A percentile compares a stretch with the other conserved stretches of the same genome.
Evolutionary conservation across 2,113 vertebrate genomes (phyloP).

Genomic region (Hemichromis elongatus): DNA sequence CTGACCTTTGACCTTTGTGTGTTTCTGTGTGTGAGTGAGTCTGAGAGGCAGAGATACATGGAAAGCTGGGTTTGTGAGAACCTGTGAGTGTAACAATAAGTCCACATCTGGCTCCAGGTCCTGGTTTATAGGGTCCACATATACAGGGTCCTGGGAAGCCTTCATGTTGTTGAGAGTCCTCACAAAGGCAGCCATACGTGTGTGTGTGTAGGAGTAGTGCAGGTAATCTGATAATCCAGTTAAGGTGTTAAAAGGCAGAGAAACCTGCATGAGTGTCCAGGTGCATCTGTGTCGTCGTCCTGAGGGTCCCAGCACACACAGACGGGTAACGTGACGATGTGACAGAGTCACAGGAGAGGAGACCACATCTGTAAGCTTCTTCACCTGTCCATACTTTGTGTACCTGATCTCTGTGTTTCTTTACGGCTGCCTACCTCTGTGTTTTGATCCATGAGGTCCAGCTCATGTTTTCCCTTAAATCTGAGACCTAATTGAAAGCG

Average conservation of each 20-base stretch:
- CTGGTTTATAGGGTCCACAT: background rate
- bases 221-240: conserved; percentile 36
- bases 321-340: background rate
- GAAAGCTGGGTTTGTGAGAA: background rate
- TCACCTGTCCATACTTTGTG: background rate
- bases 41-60: background rate
- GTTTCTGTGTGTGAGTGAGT: background rate
- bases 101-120: background rate
- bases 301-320: background rate
- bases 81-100: background rate
- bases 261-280: background rate
- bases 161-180: background rate
- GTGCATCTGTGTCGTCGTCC: background rate
- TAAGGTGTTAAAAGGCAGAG: conserved; percentile 38
- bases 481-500: background rate
- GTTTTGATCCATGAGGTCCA: background rate
- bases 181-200: background rate
- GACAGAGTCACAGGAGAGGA: background rate
- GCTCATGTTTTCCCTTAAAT: background rate
- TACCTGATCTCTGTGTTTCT: background rate
- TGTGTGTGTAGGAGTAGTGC: background rate
- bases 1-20: conserved; percentile 10
- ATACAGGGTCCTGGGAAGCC: background rate
- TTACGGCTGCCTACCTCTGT: background rate
- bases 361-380: background rate